These are phyloP conservation scores for Amphiduros pacificus DNA, from an alignment of 2,888 invertebrate species.

Conservation along the genomic window DNA sequence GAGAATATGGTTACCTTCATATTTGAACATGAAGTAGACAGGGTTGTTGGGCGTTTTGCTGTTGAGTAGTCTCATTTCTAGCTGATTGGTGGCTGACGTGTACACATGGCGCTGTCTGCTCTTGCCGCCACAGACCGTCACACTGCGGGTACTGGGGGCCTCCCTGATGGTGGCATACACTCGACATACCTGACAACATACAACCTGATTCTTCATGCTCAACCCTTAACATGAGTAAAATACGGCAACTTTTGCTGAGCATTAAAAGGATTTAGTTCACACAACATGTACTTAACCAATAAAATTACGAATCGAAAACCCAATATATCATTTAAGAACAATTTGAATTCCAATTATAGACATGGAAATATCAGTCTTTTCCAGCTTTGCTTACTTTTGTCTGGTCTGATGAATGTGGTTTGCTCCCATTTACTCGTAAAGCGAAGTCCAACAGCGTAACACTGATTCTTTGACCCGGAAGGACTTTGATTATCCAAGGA, in stretches of 20 bases:
- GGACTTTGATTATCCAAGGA: not conserved
- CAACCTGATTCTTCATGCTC: no score
- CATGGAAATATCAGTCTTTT: no score
- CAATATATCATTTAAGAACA: no score
- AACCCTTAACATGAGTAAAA: no score
- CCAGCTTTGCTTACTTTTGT: no score
- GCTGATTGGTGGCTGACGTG: not conserved
- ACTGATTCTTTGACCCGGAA: not conserved
- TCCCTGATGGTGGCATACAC: not conserved
- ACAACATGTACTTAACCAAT: no score
- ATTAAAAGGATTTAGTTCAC: no score
- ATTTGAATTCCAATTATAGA: no score
- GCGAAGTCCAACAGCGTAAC: not conserved
- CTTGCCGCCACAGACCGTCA: not conserved
- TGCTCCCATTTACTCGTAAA: not conserved
- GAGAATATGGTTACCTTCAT: constrained; percentile 4
- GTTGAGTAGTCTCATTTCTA: not conserved
- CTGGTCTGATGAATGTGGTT: no score
- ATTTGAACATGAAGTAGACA: constrained; percentile 2
- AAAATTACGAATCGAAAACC: no score
- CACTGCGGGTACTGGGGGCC: not conserved
- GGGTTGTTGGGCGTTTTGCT: constrained; percentile 1
- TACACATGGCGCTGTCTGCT: not conserved
- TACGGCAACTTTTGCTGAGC: no score
- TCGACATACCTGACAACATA: no score